These are phyloP conservation scores for Nebria ingens DNA, from an alignment of 1,140 invertebrate genomes.

Conservation along the genomic window DNA sequence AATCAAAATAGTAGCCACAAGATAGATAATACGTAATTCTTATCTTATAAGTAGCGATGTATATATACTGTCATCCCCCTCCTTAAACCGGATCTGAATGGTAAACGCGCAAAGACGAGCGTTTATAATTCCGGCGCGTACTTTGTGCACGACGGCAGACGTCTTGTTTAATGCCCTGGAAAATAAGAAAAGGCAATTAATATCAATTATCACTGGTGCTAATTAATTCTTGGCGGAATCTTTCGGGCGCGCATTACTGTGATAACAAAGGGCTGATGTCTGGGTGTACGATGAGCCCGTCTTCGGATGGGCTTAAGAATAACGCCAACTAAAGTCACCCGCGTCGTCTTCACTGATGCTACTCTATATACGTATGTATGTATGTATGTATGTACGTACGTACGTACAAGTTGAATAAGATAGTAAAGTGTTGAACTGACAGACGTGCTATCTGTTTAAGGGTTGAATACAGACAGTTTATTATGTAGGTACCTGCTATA, in stretches of 20 bases:
- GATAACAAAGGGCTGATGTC: slow-evolving; percentile 15
- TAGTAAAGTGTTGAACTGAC: not conserved
- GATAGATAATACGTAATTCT: too few relatives aligned
- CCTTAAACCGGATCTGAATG: not conserved
- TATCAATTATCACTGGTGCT: slow-evolving; percentile 25
- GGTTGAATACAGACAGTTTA: not conserved
- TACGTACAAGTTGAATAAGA: not conserved
- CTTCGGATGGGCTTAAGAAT: slow-evolving; percentile 3
- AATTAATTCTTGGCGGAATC: slow-evolving; percentile 22
- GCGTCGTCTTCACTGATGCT: not conserved
- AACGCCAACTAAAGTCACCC: too few relatives aligned
- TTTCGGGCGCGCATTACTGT: slow-evolving; percentile 13
- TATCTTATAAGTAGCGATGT: too few relatives aligned
- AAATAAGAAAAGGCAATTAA: slow-evolving; percentile 25
- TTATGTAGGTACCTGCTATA: not conserved
- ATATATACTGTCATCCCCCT: too few relatives aligned
- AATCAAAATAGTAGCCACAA: too few relatives aligned
- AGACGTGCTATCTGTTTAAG: not conserved
- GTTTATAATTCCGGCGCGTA: slow-evolving; percentile 9
- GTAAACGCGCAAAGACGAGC: not conserved
- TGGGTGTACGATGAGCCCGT: slow-evolving; percentile 2
- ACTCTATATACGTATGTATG: too few relatives aligned
- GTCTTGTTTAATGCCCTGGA: slow-evolving; percentile 19
- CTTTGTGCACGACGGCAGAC: slow-evolving; percentile 14
- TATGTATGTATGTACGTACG: too few relatives aligned